Evolutionary conservation across 2,888 invertebrate genomes (phyloP).

Genomic region (Bedellia somnulentella): DNA sequence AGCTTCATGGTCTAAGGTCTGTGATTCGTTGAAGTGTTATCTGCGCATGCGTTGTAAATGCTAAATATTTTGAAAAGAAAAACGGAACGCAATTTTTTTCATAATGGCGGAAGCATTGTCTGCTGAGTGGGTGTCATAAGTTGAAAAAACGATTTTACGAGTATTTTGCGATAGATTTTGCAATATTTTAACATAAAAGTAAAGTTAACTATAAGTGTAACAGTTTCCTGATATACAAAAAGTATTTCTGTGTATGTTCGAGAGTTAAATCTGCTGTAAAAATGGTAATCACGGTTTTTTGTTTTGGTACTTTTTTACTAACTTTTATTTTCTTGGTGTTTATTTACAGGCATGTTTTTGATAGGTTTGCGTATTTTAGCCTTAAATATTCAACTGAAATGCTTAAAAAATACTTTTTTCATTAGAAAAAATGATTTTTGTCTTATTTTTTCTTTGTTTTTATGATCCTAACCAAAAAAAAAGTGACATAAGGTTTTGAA

Average conservation of each 20-base stretch:
- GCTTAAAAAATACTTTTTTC: too few relatives aligned
- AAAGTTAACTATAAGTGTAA: constrained; percentile 1
- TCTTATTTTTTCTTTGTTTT: constrained; percentile 51
- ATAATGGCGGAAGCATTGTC: constrained; percentile 60
- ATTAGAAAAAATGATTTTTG: constrained; percentile 19
- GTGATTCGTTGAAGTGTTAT: too few relatives aligned
- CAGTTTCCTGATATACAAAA: constrained; percentile 12
- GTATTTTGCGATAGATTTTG: constrained; percentile 26
- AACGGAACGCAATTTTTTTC: constrained; percentile 22
- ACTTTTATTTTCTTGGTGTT: too few relatives aligned
- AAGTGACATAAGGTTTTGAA: constrained; percentile 40
- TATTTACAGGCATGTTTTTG: too few relatives aligned
- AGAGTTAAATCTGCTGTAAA: constrained; percentile 27
- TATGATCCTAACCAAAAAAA: constrained; percentile 55
- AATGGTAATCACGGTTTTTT: constrained; percentile 64
- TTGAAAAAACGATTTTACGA: constrained; percentile 27
- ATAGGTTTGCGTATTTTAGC: too few relatives aligned
- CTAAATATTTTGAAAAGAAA: too few relatives aligned
- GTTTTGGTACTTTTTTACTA: constrained; percentile 62
- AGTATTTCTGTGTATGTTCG: constrained; percentile 13
- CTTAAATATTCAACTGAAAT: too few relatives aligned
- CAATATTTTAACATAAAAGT: constrained; percentile 13
- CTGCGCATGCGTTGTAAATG: constrained; percentile 5
- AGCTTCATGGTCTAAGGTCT: too few relatives aligned
- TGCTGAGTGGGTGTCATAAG: constrained; percentile 45